Evolutionary conservation across 1,140 invertebrate species (phyloP).

Genomic region (Megalonaias nervosa): DNA sequence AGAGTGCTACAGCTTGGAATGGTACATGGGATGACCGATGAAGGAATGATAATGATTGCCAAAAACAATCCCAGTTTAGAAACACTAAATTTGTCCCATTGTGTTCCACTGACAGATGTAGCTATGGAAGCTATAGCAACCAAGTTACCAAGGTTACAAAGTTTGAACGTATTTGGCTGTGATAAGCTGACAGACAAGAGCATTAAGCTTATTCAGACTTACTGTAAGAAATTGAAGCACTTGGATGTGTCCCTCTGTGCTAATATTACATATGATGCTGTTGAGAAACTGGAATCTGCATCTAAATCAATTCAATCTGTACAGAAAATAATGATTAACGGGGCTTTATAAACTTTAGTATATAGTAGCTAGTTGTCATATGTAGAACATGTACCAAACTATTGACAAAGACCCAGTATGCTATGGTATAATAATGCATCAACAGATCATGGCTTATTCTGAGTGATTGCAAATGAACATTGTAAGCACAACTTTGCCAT

Average conservation of each 20-base stretch:
- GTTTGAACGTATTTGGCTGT: slow-evolving; percentile 79
- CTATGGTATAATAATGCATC: too few relatives aligned
- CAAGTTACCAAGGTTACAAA: slow-evolving; percentile 76
- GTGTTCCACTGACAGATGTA: slow-evolving; percentile 76
- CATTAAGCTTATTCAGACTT: slow-evolving; percentile 74
- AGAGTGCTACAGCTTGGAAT: slow-evolving; percentile 77
- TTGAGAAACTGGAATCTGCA: slow-evolving; percentile 52
- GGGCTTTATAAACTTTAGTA: too few relatives aligned
- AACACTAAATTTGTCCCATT: slow-evolving; percentile 78
- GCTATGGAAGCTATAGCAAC: slow-evolving; percentile 76
- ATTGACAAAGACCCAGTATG: too few relatives aligned
- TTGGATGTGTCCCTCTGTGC: slow-evolving; percentile 77
- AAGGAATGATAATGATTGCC: slow-evolving; percentile 77
- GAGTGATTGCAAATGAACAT: too few relatives aligned
- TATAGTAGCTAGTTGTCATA: too few relatives aligned
- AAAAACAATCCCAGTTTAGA: slow-evolving; percentile 80
- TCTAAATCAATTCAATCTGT: slow-evolving; percentile 40
- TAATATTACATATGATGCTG: slow-evolving; percentile 72
- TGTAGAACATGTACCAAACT: too few relatives aligned
- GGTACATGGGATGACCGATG: slow-evolving; percentile 79
- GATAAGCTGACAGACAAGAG: slow-evolving; percentile 78
- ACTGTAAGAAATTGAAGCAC: slow-evolving; percentile 76
- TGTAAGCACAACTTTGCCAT: too few relatives aligned
- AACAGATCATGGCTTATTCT: too few relatives aligned
- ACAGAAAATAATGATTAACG: slow-evolving; percentile 46